Base-by-base conservation (phyloP, 2,888 invertebrate species). In the Plebejus melissa region DNA sequence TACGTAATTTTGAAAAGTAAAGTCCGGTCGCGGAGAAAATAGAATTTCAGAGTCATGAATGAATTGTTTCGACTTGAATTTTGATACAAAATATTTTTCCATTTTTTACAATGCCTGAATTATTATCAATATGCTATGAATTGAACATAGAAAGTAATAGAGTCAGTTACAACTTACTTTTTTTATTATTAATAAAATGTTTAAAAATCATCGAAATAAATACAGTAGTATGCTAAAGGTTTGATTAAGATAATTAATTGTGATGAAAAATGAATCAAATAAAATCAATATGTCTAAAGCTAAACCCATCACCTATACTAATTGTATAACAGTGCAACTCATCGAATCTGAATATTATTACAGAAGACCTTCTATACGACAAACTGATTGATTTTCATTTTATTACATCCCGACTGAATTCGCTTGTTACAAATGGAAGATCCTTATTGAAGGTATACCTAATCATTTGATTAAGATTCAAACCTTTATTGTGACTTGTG, bases 401-500 rank as follows among this genome's bases (percentile, higher is more conserved):
- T 65, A 32, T 32, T 65, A 65, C 65, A 32, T 32, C 32, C 32
- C 65, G 11, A 36, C 65, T 36, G 65, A 65, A 65, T 65, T 60
- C 22, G n/a, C 58, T 4, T 16, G 13, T 36, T 32, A 65, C 65
- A 65, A 65, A 65, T 65, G 65, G 65, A 13, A 65, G 9, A 65
- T 65, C 65, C 65, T 36, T 65, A 28, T 28, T 46, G 46, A 60
- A 28, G 11, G 60, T 71, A 28, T 22, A 71, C 41, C 41, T 46
- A 71, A 71, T 46, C 65, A 41, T 41, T 74, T 69, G 65, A 46
- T 75, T 78, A 77, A 65, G 77, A 75, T 28, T 57, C 77, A 77
- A 71, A 74, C 75, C 76, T 54, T 78, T 74, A 22, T 76, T 78
- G 76, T 76, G 77, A 78, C 77, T 80, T 81, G 79, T 80, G 79